Base-by-base conservation (phyloP, 2,797 vertebrate species). In the Gymnoscopelus braueri region DNA sequence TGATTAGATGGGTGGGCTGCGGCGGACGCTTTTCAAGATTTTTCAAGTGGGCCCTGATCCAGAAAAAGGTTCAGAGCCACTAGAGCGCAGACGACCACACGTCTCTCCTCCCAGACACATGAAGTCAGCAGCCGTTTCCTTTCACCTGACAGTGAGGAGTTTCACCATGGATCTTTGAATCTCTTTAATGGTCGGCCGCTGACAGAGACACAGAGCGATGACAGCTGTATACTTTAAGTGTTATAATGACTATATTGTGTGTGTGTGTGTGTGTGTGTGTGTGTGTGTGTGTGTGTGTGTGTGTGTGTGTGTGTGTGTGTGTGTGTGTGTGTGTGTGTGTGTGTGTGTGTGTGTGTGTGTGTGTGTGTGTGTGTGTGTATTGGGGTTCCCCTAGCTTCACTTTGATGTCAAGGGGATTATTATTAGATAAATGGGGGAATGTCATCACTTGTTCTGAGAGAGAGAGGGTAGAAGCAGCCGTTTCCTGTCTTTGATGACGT, bases 301-400 rank as follows among this genome's bases (percentile, higher is more conserved):
- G 47, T 52, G 48, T 39, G 56, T 8, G 54, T 57, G 39, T 23
- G 39, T 61, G 44, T 64, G 63, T 61, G 57, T 44, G 66, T 60
- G 61, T 71, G 62, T 39, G 29, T 39, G 29, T 58, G 54, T 50
- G 19, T 59, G 29, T 58, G 35, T 29, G 60, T 35, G 39, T 62
- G 56, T 49, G 63, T 58, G 63, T 67, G 67, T 50, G 60, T 56
- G 78, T 53, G 66, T 60, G 50, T 57, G 24, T 58, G 65, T 65
- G 63, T 70, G 71, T 58, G 66, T 49, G 47, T 26, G 6, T n/a
- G 55, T 53, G 47, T 49, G n/a, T 39, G 62, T 63, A 50, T 29
- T 87, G 90, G 90, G 89, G 85, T 78, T 92, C 77, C 82, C 89
- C 85, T 63, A 78, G 78, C 84, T 87, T 88, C 85, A 84, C 87